Evolutionary conservation across 2,888 invertebrate species (phyloP).

Genomic region (Nemotelus pantherinus): DNA sequence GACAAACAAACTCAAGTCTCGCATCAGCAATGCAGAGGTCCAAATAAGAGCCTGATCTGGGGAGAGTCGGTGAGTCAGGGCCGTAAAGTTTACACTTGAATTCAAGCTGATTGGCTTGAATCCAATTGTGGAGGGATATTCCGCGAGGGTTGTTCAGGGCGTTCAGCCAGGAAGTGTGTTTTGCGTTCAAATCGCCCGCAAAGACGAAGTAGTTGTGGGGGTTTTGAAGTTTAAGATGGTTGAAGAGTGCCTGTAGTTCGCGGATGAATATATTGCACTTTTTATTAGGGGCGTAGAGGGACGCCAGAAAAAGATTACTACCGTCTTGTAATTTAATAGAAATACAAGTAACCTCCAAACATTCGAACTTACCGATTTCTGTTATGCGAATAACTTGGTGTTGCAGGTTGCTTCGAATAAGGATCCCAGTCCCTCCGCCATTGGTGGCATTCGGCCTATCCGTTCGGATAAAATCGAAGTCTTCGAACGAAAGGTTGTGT

Average conservation of each 20-base stretch:
- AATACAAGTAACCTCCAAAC: constrained; percentile 8
- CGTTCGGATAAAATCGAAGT: too few relatives aligned
- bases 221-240: constrained; percentile 26
- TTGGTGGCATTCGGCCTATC: too few relatives aligned
- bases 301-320: constrained; percentile 4
- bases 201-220: constrained; percentile 30
- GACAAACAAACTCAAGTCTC: background rate
- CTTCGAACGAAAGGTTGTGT: too few relatives aligned
- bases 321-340: background rate
- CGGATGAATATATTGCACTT: background rate
- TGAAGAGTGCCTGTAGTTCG: constrained; percentile 26
- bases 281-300: constrained; percentile 11
- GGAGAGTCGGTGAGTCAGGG: background rate
- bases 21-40: constrained; percentile 19
- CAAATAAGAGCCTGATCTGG: constrained; percentile 12
- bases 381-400: background rate
- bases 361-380: background rate
- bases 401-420: too few relatives aligned
- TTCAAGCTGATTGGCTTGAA: constrained; percentile 14
- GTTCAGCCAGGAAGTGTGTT: constrained; percentile 36
- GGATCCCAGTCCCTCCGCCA: too few relatives aligned
- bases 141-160: constrained; percentile 31
- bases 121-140: constrained; percentile 21
- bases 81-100: constrained; percentile 7
- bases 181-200: constrained; percentile 43